These are phyloP conservation scores for Ciona savignyi DNA, from an alignment of 23 tunicate species.

Conservation along the genomic window DNA sequence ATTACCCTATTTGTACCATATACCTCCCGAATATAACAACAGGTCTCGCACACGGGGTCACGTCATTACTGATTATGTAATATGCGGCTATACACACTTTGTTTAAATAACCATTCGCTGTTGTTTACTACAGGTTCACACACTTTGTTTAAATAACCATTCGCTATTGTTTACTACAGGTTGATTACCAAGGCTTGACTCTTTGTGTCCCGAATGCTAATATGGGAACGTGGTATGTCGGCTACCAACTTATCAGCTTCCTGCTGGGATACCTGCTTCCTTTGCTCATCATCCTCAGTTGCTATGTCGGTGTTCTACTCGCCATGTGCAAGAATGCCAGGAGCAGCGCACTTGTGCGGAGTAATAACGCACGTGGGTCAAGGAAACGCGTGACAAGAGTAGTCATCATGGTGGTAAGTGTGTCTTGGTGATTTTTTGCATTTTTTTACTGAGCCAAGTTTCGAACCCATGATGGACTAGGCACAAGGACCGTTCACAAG, in stretches of 20 bases:
- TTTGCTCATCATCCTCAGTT: conserved; percentile 46
- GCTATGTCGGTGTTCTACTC: conserved; percentile 60
- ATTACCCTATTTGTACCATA: too few species aligned
- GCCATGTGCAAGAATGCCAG: conserved; percentile 51
- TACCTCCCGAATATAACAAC: too few species aligned
- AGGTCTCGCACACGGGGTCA: too few species aligned
- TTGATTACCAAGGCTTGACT: conserved; percentile 13
- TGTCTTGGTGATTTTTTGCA: too few species aligned
- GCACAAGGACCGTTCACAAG: too few species aligned
- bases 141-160: too few species aligned
- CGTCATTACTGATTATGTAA: too few species aligned
- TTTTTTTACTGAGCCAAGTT: too few species aligned
- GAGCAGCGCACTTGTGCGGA: conserved; percentile 31
- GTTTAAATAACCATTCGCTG: too few species aligned
- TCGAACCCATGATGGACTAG: too few species aligned
- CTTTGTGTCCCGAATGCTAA: conserved; percentile 33
- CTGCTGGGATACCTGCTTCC: conserved; percentile 64
- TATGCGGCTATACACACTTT: too few species aligned
- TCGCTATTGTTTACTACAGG: conserved; percentile 23
- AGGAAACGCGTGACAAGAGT: conserved; percentile 56
- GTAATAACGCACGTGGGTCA: conserved; percentile 8
- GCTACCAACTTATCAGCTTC: conserved; percentile 33
- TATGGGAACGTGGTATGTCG: conserved; percentile 19
- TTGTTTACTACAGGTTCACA: too few species aligned
- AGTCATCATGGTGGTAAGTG: conserved; percentile 66